These are phyloP conservation scores for Lysandra coridon DNA, from an alignment of 2,888 invertebrate genomes.

Conservation along the genomic window DNA sequence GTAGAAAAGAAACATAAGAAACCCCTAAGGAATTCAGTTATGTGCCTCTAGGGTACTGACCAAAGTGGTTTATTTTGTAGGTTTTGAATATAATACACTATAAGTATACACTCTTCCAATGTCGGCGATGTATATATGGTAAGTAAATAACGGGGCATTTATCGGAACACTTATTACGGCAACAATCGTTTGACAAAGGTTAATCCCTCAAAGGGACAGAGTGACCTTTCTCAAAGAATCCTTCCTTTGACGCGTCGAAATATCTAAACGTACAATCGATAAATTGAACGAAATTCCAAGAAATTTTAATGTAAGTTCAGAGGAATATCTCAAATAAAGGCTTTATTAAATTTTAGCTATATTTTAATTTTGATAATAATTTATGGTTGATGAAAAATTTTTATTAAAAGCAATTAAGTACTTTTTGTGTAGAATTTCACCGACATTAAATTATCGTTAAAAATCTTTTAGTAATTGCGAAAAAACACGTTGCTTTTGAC, in stretches of 20 bases:
- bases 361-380: background rate
- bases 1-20: no score
- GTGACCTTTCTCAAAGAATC: slow-evolving; percentile 21
- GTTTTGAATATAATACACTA: no score
- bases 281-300: background rate
- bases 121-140: background rate
- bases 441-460: background rate
- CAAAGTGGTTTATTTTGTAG: no score
- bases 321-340: background rate
- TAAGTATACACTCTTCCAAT: background rate
- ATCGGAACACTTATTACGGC: slow-evolving; percentile 5
- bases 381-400: background rate
- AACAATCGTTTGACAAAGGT: slow-evolving; percentile 33
- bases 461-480: background rate
- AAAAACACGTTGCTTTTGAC: no score
- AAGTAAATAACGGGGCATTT: background rate
- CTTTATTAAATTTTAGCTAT: background rate
- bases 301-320: background rate
- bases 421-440: background rate
- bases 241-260: background rate
- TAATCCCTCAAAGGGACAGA: slow-evolving; percentile 27
- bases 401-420: background rate
- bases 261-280: background rate
- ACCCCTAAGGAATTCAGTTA: no score
- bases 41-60: no score